Evolutionary conservation across 2,888 invertebrate genomes (phyloP).

Genomic region (Bombyx huttoni): DNA sequence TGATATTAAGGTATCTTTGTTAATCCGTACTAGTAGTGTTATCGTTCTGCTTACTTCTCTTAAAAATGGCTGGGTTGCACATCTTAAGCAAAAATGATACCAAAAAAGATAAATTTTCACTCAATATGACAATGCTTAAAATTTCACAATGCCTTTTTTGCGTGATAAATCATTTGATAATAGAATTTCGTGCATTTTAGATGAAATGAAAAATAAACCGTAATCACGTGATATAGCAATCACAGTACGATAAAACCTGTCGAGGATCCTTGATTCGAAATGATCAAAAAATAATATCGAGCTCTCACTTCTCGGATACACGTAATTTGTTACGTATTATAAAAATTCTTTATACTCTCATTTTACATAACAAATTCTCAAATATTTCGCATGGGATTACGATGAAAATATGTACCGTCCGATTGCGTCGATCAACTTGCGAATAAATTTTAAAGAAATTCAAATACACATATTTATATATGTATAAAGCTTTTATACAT

Average conservation of each 20-base stretch:
- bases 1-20: too few relatives aligned
- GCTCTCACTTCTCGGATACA: neutral
- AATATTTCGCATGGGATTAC: neutral
- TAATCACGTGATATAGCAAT: neutral
- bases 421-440: neutral
- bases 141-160: too few relatives aligned
- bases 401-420: neutral
- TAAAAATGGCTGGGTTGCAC: too few relatives aligned
- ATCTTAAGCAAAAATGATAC: too few relatives aligned
- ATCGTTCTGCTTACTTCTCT: too few relatives aligned
- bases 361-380: neutral
- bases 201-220: neutral
- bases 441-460: too few relatives aligned
- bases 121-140: too few relatives aligned
- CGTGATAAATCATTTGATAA: too few relatives aligned
- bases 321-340: neutral
- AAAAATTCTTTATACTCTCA: neutral
- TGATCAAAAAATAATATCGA: neutral
- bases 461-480: too few relatives aligned
- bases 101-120: too few relatives aligned
- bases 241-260: neutral
- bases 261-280: neutral
- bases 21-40: too few relatives aligned
- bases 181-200: neutral
- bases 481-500: too few relatives aligned